A percentile compares a stretch with the other conserved stretches of the same genome.
Conservation (phyloP, 2,113 vertebrate genomes). For the Cynopterus brachyotis region DNA sequence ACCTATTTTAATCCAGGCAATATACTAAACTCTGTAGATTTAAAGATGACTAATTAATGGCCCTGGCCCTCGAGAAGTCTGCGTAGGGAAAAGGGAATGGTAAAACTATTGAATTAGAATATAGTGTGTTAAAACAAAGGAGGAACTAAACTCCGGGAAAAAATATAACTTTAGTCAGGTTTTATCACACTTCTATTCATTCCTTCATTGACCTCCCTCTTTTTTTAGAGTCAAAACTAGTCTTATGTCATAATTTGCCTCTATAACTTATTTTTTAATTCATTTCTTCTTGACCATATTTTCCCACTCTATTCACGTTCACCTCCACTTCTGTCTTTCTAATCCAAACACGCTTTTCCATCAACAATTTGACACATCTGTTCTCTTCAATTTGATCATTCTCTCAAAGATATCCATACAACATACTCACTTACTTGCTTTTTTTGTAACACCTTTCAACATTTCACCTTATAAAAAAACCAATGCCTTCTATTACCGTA, state of each 20-base stretch:
- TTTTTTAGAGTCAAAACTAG: not conserved
- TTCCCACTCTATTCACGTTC: not conserved
- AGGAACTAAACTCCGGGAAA: not conserved
- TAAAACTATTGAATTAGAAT: not conserved
- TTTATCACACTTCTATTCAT: not conserved
- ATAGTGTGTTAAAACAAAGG: accelerated
- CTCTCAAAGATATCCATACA: not conserved
- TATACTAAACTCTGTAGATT: not conserved
- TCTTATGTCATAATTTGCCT: not conserved
- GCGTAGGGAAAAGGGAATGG: not conserved
- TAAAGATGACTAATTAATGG: not conserved
- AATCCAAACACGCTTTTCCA: not conserved
- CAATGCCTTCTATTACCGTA: not conserved
- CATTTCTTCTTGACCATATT: not conserved
- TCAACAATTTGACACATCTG: not conserved
- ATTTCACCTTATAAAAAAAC: not conserved
- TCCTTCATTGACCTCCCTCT: not conserved
- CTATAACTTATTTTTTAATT: not conserved
- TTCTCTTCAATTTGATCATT: not conserved
- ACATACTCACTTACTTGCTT: not conserved
- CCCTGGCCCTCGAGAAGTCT: not conserved
- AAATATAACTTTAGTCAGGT: not conserved
- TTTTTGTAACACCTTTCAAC: not conserved
- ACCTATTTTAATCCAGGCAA: not conserved
- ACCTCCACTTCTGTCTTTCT: not conserved